These are phyloP conservation scores for Strigops habroptila DNA, from an alignment of 2,113 vertebrate genomes.

Conservation along the genomic window DNA sequence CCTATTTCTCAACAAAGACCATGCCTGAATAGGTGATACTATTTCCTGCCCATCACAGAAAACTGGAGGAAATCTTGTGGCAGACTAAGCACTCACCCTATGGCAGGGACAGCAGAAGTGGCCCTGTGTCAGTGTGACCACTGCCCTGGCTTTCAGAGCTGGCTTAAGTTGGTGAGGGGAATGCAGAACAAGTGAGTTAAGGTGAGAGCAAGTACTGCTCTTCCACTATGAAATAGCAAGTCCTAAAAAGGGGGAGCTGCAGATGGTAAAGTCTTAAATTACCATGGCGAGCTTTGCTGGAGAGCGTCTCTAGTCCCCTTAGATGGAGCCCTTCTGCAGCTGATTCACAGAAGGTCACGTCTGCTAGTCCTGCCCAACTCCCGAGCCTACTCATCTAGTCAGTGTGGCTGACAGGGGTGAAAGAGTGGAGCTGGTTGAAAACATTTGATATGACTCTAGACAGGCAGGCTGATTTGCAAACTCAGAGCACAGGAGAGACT, in stretches of 20 bases:
- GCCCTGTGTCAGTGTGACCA: not conserved
- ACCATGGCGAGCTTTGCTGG: not conserved
- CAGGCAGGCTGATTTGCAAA: slow-evolving; percentile 14
- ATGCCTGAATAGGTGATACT: not conserved
- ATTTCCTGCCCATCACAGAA: not conserved
- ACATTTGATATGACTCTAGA: slow-evolving; percentile 14
- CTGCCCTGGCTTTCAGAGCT: not conserved
- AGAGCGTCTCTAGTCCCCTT: not conserved
- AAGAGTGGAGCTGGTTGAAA: not conserved
- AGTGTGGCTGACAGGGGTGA: not conserved
- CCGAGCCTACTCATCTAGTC: not conserved
- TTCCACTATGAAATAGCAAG: not conserved
- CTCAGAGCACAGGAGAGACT: not conserved
- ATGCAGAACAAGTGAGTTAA: not conserved
- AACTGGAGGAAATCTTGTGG: rapidly evolving
- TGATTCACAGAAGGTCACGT: slow-evolving; percentile 1
- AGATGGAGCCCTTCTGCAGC: not conserved
- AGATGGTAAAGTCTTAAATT: not conserved
- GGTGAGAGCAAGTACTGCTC: not conserved
- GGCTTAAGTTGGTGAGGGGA: not conserved
- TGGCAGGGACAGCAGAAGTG: not conserved
- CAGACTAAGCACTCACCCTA: not conserved
- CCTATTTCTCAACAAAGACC: not conserved
- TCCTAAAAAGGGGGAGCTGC: not conserved
- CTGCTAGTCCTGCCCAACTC: not conserved